A percentile compares a stretch with the other conserved stretches of the same genome.
Conservation (phyloP, 2,888 invertebrate species). For the Andrena flavipes region DNA sequence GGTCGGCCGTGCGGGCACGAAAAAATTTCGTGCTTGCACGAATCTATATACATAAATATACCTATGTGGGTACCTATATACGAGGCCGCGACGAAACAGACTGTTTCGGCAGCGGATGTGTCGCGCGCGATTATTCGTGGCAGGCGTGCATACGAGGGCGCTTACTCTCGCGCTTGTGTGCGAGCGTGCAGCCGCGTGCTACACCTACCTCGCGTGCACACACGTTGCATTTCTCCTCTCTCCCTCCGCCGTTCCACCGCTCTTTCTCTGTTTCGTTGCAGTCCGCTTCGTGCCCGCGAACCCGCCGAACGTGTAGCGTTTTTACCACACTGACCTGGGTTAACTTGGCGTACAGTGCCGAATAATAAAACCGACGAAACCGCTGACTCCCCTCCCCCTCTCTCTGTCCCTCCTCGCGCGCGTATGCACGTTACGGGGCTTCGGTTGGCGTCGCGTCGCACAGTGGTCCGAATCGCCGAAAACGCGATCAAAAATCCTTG, state of each 20-base stretch:
- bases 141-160: constrained; percentile 69
- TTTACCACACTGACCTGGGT: constrained; percentile 83
- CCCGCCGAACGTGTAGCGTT: constrained; percentile 68
- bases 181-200: constrained; percentile 1
- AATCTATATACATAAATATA: too few species aligned
- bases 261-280: constrained; percentile 47
- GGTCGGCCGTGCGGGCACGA: neutral
- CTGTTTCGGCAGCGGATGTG: constrained; percentile 78
- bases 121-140: constrained; percentile 70
- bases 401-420: constrained; percentile 26
- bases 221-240: constrained; percentile 21
- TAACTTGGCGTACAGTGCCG: constrained; percentile 81
- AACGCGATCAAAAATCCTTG: too few species aligned
- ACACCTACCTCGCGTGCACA: constrained; percentile 24
- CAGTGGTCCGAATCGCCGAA: too few species aligned
- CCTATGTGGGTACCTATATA: too few species aligned
- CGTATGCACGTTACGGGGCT: constrained; percentile 29
- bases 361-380: constrained; percentile 82
- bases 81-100: constrained; percentile 46
- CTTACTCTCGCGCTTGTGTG: constrained; percentile 44
- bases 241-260: neutral
- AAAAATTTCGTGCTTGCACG: constrained; percentile 23
- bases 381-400: constrained; percentile 72
- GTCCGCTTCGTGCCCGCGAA: constrained; percentile 42
- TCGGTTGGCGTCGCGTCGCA: neutral